phyloP scores from a whole-genome alignment of 1,140 invertebrate species.

The Drosophila ironensis region DNA sequence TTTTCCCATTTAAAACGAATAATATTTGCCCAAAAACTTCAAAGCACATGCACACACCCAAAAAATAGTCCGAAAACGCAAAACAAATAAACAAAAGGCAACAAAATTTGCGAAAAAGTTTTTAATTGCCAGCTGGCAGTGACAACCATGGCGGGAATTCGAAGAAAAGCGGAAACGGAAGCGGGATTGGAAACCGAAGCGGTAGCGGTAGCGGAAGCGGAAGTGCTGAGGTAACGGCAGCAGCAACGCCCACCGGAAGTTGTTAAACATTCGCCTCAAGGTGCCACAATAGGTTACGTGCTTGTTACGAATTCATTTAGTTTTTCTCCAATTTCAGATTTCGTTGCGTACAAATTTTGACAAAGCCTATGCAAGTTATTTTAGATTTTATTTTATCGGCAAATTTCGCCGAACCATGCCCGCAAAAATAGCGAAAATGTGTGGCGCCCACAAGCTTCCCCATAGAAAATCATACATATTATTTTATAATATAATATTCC shows the following conservation, averaged over 20 bases:
- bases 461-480: too few species aligned
- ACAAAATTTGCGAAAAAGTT: constrained; percentile 64
- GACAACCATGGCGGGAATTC: constrained; percentile 49
- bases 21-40: constrained; percentile 21
- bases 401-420: too few species aligned
- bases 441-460: too few species aligned
- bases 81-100: constrained; percentile 19
- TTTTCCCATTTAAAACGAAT: constrained; percentile 2
- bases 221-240: neutral
- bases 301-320: too few species aligned
- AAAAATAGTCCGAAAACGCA: neutral
- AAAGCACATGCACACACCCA: too few species aligned
- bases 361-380: too few species aligned
- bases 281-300: neutral
- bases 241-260: constrained; percentile 32
- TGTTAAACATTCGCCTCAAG: neutral
- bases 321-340: too few species aligned
- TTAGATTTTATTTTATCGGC: too few species aligned
- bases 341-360: too few species aligned
- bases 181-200: neutral
- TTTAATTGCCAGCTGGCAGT: constrained; percentile 74
- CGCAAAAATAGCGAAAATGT: too few species aligned
- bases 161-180: neutral
- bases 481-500: too few species aligned
- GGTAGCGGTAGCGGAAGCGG: neutral